These are phyloP conservation scores for Strigamia transsilvanica DNA, from an alignment of 2,888 invertebrate genomes.

Conservation along the genomic window DNA sequence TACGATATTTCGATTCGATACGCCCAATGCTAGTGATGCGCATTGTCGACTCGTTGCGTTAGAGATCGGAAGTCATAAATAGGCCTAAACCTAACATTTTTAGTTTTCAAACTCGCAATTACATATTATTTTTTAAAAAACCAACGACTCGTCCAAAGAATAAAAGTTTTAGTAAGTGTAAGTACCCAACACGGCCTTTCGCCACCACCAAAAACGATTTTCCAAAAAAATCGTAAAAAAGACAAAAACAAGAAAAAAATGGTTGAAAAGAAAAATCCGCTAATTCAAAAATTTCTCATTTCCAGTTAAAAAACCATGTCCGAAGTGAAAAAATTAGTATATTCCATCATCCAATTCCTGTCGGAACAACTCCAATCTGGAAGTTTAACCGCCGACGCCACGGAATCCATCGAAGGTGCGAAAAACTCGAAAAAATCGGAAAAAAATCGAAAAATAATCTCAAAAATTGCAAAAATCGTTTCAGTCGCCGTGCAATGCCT, in stretches of 20 bases:
- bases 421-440: background rate
- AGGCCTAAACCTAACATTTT: constrained; percentile 9
- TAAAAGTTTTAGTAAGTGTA: background rate
- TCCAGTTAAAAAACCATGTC: constrained; percentile 56
- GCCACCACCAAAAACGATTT: background rate
- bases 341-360: constrained; percentile 67
- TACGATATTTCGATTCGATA: too few species aligned
- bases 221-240: background rate
- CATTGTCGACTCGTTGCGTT: constrained; percentile 35
- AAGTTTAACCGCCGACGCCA: constrained; percentile 64
- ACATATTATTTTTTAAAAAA: background rate
- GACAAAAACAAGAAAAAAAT: background rate
- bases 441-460: background rate
- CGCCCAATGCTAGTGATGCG: too few species aligned
- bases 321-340: constrained; percentile 63
- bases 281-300: background rate
- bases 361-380: constrained; percentile 65
- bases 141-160: background rate
- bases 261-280: background rate
- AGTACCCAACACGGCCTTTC: background rate
- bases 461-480: constrained; percentile 56
- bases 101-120: background rate
- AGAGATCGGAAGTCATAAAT: constrained; percentile 25
- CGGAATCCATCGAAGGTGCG: constrained; percentile 79
- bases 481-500: constrained; percentile 91